Percentiles rank a stretch among this genome's conserved stretches.
Conservation (phyloP, 2,797 vertebrate genomes). For the Tamandua tetradactyla region DNA sequence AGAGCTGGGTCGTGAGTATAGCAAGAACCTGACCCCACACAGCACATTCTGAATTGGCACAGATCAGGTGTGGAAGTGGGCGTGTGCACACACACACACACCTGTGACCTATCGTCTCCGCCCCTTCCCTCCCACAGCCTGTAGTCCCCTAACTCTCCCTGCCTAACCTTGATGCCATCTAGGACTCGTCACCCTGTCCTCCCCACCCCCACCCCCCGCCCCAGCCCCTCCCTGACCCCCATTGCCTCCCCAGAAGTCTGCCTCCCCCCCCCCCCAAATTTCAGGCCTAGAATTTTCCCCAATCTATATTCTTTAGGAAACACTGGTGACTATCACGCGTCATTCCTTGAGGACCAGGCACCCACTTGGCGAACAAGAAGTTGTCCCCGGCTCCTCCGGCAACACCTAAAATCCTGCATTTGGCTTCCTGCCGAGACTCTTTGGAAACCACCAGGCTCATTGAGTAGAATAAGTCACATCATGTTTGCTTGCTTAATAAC, state of each 20-base stretch:
- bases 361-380: neutral
- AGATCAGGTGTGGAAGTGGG: too few species aligned
- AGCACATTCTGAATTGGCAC: neutral
- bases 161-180: neutral
- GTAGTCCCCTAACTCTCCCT: neutral
- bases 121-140: neutral
- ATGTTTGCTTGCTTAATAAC: neutral
- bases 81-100: neutral
- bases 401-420: rapidly evolving
- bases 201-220: neutral
- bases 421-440: neutral
- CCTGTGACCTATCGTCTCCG: neutral
- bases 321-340: neutral
- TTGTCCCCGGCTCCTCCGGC: too few species aligned
- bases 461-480: neutral
- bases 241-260: neutral
- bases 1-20: neutral
- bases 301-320: neutral
- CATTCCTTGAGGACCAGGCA: neutral
- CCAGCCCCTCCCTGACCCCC: too few species aligned
- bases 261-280: neutral
- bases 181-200: neutral
- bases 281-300: neutral
- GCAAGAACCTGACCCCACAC: neutral
- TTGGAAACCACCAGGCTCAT: rapidly evolving